Percentiles rank a stretch among this genome's conserved stretches.
Evolutionary conservation across 1,140 invertebrate species (phyloP).

Genomic region (Polyergus mexicanus): DNA sequence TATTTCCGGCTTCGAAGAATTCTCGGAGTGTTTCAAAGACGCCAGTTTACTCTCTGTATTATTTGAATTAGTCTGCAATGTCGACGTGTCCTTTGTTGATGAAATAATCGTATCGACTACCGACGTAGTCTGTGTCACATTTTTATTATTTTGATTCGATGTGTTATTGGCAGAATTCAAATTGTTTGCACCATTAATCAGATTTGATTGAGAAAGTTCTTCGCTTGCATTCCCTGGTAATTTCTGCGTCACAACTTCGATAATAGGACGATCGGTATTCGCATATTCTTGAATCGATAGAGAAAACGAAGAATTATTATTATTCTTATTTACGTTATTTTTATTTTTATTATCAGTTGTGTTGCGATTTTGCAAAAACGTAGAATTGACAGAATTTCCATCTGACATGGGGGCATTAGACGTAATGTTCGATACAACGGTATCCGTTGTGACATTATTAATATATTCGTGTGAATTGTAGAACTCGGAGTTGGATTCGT

Average conservation of each 20-base stretch:
- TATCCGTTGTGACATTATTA: not conserved
- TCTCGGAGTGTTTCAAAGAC: slow-evolving; percentile 46
- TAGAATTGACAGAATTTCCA: not conserved
- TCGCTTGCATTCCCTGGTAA: not conserved
- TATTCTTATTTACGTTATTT: slow-evolving; percentile 14
- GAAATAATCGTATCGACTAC: not conserved
- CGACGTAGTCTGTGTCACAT: not conserved
- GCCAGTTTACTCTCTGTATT: slow-evolving; percentile 23
- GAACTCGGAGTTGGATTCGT: not conserved
- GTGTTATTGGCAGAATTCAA: not conserved
- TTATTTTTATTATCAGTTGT: not conserved
- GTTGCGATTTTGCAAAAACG: slow-evolving; percentile 14
- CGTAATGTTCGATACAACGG: not conserved
- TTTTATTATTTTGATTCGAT: slow-evolving; percentile 6
- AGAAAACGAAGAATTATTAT: not conserved
- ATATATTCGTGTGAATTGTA: not conserved
- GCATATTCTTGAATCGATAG: not conserved
- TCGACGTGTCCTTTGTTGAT: not conserved
- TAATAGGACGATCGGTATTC: not conserved
- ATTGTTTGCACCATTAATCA: not conserved
- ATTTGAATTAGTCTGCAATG: not conserved
- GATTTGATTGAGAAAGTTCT: not conserved
- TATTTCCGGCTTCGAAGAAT: slow-evolving; percentile 1
- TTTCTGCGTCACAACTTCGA: not conserved
- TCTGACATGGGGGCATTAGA: not conserved